Evolutionary conservation across 2,113 vertebrate species (phyloP).

Genomic region (Trogon melanurus): DNA sequence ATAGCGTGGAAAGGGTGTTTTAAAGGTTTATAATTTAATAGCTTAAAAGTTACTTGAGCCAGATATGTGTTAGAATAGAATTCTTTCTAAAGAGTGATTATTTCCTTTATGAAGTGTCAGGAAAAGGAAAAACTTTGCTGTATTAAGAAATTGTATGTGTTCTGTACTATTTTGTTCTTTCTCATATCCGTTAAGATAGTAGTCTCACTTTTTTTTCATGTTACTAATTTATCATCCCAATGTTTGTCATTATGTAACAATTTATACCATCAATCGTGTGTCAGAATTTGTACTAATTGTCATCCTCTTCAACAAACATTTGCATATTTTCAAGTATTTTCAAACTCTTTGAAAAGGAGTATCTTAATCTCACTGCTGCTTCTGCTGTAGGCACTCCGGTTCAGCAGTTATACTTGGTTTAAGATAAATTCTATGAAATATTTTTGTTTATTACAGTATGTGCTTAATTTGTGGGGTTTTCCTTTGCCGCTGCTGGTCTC

Average conservation of each 20-base stretch:
- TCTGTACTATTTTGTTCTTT: background rate
- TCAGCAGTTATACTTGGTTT: background rate
- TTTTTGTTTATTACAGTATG: slow-evolving; percentile 36
- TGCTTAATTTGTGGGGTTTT: slow-evolving; percentile 11
- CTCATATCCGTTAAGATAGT: background rate
- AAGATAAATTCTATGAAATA: background rate
- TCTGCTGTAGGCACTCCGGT: background rate
- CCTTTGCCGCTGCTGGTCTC: slow-evolving; percentile 30
- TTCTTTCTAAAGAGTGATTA: background rate
- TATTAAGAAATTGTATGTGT: background rate
- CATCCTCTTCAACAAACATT: background rate
- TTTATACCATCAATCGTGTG: background rate
- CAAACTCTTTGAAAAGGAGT: background rate
- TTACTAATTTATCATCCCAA: background rate
- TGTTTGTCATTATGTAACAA: background rate
- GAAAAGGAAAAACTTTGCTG: background rate
- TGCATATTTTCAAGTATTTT: background rate
- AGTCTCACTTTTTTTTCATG: background rate
- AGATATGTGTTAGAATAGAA: background rate
- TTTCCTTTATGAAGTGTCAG: background rate
- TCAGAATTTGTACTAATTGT: background rate
- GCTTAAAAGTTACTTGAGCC: background rate
- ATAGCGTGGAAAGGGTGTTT: background rate
- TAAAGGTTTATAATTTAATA: background rate
- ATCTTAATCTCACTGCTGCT: background rate